These are phyloP conservation scores for Notechis scutatus DNA, from an alignment of 2,113 vertebrate genomes.

Conservation along the genomic window DNA sequence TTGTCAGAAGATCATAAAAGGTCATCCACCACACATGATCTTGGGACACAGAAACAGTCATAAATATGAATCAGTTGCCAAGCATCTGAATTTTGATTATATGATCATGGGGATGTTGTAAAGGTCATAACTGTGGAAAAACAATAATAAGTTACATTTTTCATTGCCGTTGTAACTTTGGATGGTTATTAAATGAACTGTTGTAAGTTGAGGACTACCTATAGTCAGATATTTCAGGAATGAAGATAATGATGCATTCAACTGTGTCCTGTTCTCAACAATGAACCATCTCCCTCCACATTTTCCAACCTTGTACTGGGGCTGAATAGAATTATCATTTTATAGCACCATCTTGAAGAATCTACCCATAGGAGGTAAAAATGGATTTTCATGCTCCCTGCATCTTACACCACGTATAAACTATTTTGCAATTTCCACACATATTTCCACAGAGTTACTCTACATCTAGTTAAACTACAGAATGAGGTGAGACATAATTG, in stretches of 20 bases:
- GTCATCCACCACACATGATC: too few species aligned
- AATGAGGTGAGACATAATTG: conserved; percentile 4
- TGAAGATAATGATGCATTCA: background rate
- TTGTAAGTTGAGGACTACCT: too few species aligned
- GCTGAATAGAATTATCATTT: background rate
- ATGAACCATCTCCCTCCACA: background rate
- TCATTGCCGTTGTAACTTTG: too few species aligned
- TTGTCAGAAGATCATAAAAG: too few species aligned
- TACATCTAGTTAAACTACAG: background rate
- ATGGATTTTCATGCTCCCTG: conserved; percentile 12
- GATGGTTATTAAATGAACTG: too few species aligned
- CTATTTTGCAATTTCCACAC: conserved; percentile 32
- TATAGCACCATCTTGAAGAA: conserved; percentile 35
- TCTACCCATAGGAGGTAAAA: conserved; percentile 23
- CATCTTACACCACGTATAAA: conserved; percentile 15
- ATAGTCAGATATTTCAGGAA: background rate
- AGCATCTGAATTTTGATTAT: too few species aligned
- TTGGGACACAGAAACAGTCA: too few species aligned
- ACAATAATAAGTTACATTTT: too few species aligned
- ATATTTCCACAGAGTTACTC: conserved; percentile 5
- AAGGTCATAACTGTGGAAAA: too few species aligned
- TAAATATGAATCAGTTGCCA: too few species aligned
- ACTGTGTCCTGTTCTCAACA: background rate
- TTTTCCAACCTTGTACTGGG: background rate
- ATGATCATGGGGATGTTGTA: too few species aligned